Percentiles rank a stretch among this genome's conserved stretches.
phyloP scores from a whole-genome alignment of 2,888 invertebrate species.

The Epinotia demarniana region DNA sequence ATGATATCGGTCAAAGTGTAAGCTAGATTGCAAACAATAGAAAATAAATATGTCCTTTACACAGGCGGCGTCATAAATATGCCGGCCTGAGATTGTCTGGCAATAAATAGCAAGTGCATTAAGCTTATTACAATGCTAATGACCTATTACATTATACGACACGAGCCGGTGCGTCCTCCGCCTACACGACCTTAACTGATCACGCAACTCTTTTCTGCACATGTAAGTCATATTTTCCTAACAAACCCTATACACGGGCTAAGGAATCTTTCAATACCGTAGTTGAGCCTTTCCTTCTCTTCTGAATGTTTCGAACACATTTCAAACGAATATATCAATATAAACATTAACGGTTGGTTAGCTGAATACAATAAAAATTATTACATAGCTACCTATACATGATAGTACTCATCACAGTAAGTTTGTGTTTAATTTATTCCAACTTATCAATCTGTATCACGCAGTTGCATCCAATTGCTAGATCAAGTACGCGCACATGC shows the following conservation, averaged over 20 bases:
- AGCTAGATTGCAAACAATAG: background rate
- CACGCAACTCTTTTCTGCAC: slow-evolving; percentile 28
- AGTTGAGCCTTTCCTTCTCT: background rate
- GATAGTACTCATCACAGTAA: background rate
- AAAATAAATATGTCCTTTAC: slow-evolving; percentile 14
- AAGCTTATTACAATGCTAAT: slow-evolving; percentile 59
- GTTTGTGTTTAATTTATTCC: slow-evolving; percentile 22
- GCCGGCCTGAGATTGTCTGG: slow-evolving; percentile 8
- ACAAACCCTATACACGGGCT: background rate
- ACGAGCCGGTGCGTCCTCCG: slow-evolving; percentile 36
- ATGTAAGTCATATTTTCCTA: background rate
- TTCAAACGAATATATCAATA: background rate
- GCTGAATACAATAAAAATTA: background rate
- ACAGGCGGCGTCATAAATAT: slow-evolving; percentile 5
- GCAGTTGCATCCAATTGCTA: slow-evolving; percentile 60
- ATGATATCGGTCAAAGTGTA: background rate
- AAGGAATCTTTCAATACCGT: background rate
- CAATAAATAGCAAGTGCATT: slow-evolving; percentile 57
- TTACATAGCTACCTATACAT: background rate
- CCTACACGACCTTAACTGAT: slow-evolving; percentile 50
- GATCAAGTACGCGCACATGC: slow-evolving; percentile 52
- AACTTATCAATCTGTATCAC: slow-evolving; percentile 51
- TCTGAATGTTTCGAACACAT: background rate
- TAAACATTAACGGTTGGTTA: background rate
- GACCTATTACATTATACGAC: slow-evolving; percentile 48